Conservation (phyloP, 1,140 invertebrate species). For the Tribolium madens region DNA sequence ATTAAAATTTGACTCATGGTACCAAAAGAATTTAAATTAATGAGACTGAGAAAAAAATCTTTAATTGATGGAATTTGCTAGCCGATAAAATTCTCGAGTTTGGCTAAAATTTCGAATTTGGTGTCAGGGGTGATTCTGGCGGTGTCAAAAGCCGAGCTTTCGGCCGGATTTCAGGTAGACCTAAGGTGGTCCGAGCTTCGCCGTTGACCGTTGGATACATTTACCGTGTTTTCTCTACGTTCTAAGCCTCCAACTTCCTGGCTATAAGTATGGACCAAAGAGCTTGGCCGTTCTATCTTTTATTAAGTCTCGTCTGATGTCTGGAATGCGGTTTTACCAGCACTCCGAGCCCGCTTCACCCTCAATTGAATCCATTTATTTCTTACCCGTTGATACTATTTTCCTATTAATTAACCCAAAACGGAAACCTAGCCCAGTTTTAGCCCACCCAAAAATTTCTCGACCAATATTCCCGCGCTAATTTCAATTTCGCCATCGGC, state of each 20-base stretch:
- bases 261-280: constrained; percentile 40
- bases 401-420: no score
- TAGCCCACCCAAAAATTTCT: not conserved
- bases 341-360: constrained; percentile 43
- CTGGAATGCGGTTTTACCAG: constrained; percentile 45
- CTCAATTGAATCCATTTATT: constrained; percentile 44
- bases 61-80: not conserved
- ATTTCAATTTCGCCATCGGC: not conserved
- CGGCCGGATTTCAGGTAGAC: constrained; percentile 16
- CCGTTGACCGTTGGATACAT: constrained; percentile 30
- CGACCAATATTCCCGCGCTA: not conserved
- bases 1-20: no score
- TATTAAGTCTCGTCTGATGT: constrained; percentile 43
- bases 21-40: no score
- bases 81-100: no score
- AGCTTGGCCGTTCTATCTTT: constrained; percentile 43
- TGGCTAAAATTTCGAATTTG: not conserved
- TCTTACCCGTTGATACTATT: not conserved
- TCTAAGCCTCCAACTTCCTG: constrained; percentile 39
- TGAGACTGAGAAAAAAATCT: no score
- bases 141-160: constrained; percentile 2
- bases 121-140: not conserved
- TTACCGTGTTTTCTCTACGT: constrained; percentile 25
- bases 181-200: constrained; percentile 14
- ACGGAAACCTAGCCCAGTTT: no score